Evolutionary conservation across 2,797 vertebrate genomes (phyloP).

Genomic region (Pseudomugil gertrudae): DNA sequence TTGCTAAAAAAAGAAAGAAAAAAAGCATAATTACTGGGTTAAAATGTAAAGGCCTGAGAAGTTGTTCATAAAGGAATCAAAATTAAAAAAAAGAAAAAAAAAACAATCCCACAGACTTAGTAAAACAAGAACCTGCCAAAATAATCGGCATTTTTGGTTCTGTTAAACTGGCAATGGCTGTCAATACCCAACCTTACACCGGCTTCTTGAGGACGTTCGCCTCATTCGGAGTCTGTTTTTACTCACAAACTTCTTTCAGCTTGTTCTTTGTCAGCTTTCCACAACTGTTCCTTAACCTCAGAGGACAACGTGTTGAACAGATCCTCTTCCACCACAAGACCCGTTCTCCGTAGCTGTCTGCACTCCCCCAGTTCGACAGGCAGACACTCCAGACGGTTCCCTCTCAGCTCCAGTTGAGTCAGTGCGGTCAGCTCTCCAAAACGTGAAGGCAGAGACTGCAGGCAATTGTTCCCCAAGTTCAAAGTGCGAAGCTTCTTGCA

Average conservation of each 20-base stretch:
- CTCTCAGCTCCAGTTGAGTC: conserved; percentile 94
- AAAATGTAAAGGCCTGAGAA: conserved; percentile 31
- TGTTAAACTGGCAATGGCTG: conserved; percentile 21
- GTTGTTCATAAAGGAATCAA: conserved; percentile 15
- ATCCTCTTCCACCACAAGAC: conserved; percentile 95
- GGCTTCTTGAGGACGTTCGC: not conserved
- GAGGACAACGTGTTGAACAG: conserved; percentile 94
- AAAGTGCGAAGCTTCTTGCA: conserved; percentile 96
- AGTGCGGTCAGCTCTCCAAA: conserved; percentile 94
- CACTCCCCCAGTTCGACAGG: conserved; percentile 97
- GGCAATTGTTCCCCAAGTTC: conserved; percentile 94
- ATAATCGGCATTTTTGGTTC: conserved; percentile 20
- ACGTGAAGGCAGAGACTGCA: conserved; percentile 92
- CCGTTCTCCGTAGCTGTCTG: conserved; percentile 90
- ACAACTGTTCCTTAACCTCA: conserved; percentile 94
- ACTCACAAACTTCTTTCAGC: conserved; percentile 75
- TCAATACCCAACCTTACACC: conserved; percentile 48
- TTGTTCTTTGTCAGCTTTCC: conserved; percentile 95
- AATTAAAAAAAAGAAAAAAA: not conserved
- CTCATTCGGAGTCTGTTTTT: conserved; percentile 11
- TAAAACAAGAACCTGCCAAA: conserved; percentile 23
- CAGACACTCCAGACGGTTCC: conserved; percentile 94
- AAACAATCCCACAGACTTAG: not conserved
- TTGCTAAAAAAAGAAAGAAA: conserved; percentile 33
- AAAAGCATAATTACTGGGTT: conserved; percentile 20